Percentiles rank a stretch among this genome's conserved stretches.
Evolutionary conservation across 2,797 vertebrate genomes (phyloP).

Genomic region (Kryptopterus vitreolus): DNA sequence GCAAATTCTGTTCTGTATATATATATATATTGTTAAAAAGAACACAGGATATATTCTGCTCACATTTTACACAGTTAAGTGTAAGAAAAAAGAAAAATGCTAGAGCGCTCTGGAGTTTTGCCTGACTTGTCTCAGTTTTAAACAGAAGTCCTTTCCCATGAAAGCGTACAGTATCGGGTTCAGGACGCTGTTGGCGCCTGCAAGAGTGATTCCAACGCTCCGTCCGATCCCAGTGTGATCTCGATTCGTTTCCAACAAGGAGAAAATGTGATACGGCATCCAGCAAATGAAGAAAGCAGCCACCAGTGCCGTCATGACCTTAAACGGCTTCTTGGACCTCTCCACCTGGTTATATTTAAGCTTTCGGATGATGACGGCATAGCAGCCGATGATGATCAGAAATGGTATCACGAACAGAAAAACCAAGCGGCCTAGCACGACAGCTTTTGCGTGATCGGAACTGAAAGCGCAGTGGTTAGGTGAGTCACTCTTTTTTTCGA

Average conservation of each 20-base stretch:
- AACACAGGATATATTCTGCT: too few species aligned
- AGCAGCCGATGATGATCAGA: slow-evolving; percentile 81
- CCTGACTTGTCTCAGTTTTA: slow-evolving; percentile 83
- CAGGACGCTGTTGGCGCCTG: neutral
- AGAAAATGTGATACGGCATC: neutral
- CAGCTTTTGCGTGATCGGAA: too few species aligned
- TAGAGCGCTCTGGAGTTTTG: slow-evolving; percentile 74
- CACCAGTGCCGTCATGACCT: slow-evolving; percentile 87
- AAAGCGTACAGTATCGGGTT: too few species aligned
- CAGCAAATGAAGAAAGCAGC: slow-evolving; percentile 68
- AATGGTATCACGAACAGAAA: slow-evolving; percentile 81
- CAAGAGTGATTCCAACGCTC: neutral
- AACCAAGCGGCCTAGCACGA: slow-evolving; percentile 66
- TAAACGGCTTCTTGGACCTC: slow-evolving; percentile 85
- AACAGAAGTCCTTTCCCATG: slow-evolving; percentile 86
- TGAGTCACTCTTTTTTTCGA: neutral
- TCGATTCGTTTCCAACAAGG: neutral
- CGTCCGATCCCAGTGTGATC: neutral
- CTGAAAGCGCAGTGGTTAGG: too few species aligned
- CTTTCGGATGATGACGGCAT: slow-evolving; percentile 78
- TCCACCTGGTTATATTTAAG: slow-evolving; percentile 68
- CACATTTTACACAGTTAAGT: too few species aligned
- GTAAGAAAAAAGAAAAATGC: too few species aligned
- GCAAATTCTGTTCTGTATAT: too few species aligned
- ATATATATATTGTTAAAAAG: too few species aligned